phyloP scores from a whole-genome alignment of 2,797 vertebrate species.

The Rachycentron canadum region DNA sequence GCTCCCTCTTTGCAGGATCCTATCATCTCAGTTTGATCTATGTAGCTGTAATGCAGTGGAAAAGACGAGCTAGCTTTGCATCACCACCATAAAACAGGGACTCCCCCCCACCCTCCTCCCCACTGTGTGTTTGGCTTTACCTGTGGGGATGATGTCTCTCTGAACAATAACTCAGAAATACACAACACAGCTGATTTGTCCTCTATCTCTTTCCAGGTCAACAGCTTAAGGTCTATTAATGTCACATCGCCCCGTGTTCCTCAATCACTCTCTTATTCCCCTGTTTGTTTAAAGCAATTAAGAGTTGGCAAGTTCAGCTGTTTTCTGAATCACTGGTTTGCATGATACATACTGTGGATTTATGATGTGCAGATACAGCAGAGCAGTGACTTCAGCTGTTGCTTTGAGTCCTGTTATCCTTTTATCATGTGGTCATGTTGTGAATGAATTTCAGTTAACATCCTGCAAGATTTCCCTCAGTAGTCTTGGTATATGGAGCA shows the following conservation, averaged over 20 bases:
- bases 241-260: conserved; percentile 43
- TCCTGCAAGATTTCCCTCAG: not conserved
- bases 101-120: conserved; percentile 24
- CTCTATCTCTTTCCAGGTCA: conserved; percentile 67
- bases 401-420: not conserved
- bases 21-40: conserved; percentile 8
- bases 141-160: conserved; percentile 36
- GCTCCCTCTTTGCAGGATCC: not conserved
- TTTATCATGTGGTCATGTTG: not conserved
- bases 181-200: conserved; percentile 47
- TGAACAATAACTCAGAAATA: conserved; percentile 61
- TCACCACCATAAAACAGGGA: conserved; percentile 18
- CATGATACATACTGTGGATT: conserved; percentile 48
- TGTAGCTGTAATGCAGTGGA: not conserved
- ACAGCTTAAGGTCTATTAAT: conserved; percentile 63
- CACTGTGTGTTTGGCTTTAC: conserved; percentile 22
- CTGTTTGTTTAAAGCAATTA: conserved; percentile 67
- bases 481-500: not conserved
- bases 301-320: conserved; percentile 42
- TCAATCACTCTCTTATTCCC: conserved; percentile 45
- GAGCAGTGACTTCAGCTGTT: not conserved
- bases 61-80: not conserved
- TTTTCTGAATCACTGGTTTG: conserved; percentile 57
- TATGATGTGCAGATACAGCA: conserved; percentile 25
- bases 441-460: conserved; percentile 16